These are phyloP conservation scores for Equus quagga DNA, from an alignment of 2,113 vertebrate genomes.

Conservation along the genomic window DNA sequence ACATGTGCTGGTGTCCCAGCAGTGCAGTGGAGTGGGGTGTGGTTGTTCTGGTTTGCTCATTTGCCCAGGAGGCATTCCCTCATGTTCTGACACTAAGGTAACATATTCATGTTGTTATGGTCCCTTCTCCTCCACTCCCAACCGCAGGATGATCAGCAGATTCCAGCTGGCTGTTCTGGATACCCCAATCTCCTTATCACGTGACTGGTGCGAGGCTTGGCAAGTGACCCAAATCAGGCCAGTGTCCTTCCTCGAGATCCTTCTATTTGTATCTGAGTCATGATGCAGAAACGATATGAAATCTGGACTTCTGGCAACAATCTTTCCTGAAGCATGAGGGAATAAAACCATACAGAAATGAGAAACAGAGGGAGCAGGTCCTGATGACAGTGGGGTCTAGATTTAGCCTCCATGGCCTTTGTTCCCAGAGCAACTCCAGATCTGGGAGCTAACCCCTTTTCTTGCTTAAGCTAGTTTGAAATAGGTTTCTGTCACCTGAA, in stretches of 20 bases:
- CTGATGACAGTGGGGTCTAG: not conserved
- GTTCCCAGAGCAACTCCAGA: not conserved
- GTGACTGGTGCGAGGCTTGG: not conserved
- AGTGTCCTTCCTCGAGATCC: not conserved
- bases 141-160: too few relatives aligned
- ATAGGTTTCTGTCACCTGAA: not conserved
- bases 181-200: not conserved
- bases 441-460: not conserved
- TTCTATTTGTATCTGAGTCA: not conserved
- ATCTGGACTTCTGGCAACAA: not conserved
- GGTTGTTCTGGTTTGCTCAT: not conserved
- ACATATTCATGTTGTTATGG: not conserved
- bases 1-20: not conserved
- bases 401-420: not conserved
- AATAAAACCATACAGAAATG: not conserved
- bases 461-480: not conserved
- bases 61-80: not conserved
- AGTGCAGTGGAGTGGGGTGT: rapidly evolving
- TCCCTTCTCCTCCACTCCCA: not conserved
- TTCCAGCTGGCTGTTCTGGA: not conserved
- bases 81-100: not conserved
- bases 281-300: not conserved
- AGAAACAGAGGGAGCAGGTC: not conserved
- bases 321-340: not conserved
- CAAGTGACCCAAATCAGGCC: not conserved